A percentile compares a stretch with the other conserved stretches of the same genome.
Evolutionary conservation across 1,140 invertebrate species (phyloP).

Genomic region (Pomacea maculata): DNA sequence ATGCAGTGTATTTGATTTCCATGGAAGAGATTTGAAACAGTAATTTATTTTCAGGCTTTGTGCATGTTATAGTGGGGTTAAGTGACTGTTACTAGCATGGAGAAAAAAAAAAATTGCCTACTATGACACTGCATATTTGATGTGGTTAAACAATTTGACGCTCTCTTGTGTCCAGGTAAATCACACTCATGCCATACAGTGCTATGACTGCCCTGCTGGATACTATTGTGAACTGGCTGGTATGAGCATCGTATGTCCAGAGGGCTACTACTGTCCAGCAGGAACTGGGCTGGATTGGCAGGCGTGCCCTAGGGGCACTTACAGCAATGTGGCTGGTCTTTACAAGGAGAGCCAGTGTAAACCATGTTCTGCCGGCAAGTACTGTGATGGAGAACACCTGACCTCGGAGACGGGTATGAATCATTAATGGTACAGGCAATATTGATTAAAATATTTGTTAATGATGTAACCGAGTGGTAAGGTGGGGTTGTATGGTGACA

Average conservation of each 20-base stretch:
- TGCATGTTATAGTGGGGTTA: no score
- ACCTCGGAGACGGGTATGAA: conserved; percentile 51
- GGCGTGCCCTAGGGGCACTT: conserved; percentile 60
- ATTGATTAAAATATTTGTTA: not conserved
- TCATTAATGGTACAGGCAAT: not conserved
- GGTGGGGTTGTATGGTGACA: no score
- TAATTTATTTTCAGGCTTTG: not conserved
- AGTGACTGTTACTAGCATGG: not conserved
- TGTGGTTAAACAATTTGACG: no score
- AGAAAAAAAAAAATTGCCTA: no score
- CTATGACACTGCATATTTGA: no score
- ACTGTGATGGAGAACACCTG: conserved; percentile 58
- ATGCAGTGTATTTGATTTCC: no score
- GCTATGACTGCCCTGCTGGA: conserved; percentile 56
- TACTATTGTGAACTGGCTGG: conserved; percentile 55
- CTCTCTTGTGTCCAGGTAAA: conserved; percentile 43
- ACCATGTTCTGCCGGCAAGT: conserved; percentile 56
- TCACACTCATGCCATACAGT: conserved; percentile 56
- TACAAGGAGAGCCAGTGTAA: conserved; percentile 55
- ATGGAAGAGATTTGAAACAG: no score
- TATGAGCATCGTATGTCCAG: conserved; percentile 47
- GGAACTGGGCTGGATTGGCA: conserved; percentile 57
- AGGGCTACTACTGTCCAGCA: conserved; percentile 60
- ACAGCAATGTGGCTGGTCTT: conserved; percentile 53
- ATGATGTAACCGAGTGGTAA: no score